Evolutionary conservation across 2,113 vertebrate genomes (phyloP), one percentile per base, ranked within the genome.

Genomic region (Pomatostomus ruficeps): DNA sequence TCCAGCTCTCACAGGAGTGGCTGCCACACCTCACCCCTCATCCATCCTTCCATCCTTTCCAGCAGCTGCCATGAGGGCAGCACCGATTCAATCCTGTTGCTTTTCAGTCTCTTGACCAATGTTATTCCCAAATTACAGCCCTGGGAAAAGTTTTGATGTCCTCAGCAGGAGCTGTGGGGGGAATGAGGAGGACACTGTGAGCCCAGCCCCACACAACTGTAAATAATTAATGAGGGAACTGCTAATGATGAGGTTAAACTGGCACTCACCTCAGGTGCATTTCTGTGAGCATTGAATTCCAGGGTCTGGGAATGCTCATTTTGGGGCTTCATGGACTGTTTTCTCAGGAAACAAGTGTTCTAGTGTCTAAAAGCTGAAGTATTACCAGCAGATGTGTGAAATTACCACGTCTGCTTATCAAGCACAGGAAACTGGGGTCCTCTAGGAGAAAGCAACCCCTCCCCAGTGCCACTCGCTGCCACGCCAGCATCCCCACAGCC

Each of bases 121-220:
- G 36, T 86, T 79, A 96, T 67, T 81, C 38, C 51, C 59, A 93
- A 96, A 97, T 95, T 91, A 80, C 11, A 97, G 87, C 74, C 75
- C 88, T 93, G 84, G 91, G 25, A 86, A 83, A 85, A 52, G 82
- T 68, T 81, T 91, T 3, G 3, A 38, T 14, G 1, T 23, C 48
- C 51, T 45, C 54, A 85, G 63, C 73, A 67, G 83, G 83, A 95
- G 58, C 10, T 0, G 43, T 13, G 20, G 19, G 11, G 45, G 29
- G 70, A 42, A 78, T 35, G 71, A 91, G 89, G 88, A 93, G 77
- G 91, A 51, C 83, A 43, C 28, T 59, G 71, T 81, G 55, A 92
- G 58, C 52, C 91, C 68, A 79, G 46, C 35, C 35, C 48, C 88
- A 68, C 12, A 22, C 42, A 3, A 13, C 43, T 74, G 43, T 45